A percentile compares a stretch with the other conserved stretches of the same genome.
phyloP scores from a whole-genome alignment of 1,140 invertebrate species.

The Brachionus rotundiformis region DNA sequence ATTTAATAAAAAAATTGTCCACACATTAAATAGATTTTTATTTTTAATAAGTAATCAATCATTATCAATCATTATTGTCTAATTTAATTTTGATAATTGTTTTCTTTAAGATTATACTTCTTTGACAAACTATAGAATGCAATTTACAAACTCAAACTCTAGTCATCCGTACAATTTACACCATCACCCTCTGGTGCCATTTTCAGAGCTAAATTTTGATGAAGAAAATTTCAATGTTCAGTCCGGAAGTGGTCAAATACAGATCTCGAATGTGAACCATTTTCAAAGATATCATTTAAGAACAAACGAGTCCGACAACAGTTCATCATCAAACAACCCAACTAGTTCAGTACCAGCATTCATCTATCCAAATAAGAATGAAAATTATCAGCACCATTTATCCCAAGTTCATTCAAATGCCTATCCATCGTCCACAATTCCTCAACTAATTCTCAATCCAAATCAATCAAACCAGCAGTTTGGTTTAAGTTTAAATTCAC shows the following conservation, averaged over 20 bases:
- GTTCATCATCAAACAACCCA: neutral
- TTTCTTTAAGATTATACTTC: neutral
- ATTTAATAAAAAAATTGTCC: too few species aligned
- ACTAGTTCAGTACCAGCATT: neutral
- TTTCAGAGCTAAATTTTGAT: neutral
- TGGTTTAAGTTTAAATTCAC: neutral
- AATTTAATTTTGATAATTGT: neutral
- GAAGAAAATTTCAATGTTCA: conserved; percentile 23
- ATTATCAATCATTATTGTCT: too few species aligned
- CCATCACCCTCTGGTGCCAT: neutral
- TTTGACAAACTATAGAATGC: conserved; percentile 2
- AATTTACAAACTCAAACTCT: neutral
- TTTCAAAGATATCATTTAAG: conserved; percentile 38
- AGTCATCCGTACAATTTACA: neutral
- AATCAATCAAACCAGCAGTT: neutral
- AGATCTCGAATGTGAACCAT: neutral
- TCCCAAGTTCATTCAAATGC: neutral
- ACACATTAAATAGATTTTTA: too few species aligned
- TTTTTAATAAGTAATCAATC: too few species aligned
- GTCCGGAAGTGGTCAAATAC: neutral
- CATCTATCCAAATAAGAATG: neutral
- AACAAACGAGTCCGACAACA: neutral
- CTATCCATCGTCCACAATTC: neutral
- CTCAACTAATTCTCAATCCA: neutral
- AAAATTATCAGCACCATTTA: neutral